Evolutionary conservation across 92 coral and sea anemone genomes (phyloP), one percentile per base, ranked within the genome.

Genomic region (Siderastrea radians): DNA sequence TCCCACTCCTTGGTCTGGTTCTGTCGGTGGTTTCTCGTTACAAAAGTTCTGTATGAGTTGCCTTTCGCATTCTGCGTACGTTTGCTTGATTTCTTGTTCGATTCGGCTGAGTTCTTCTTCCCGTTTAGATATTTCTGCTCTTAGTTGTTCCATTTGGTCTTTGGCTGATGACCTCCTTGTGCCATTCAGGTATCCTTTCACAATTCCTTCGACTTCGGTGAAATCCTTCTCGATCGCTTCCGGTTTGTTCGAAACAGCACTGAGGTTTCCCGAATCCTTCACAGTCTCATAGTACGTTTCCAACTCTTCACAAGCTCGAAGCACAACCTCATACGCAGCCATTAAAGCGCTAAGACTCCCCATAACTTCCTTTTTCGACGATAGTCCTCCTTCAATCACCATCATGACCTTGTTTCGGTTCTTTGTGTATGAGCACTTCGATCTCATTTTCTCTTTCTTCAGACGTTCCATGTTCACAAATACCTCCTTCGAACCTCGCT

Each of bases 311-410:
- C 59, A 72, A 9, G 80, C 87, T 49, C 80, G 60, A 72, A 83
- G 64, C 59, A 72, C 87, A 62, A 26, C 44, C 66, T 83, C 79
- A 14, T 7, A 72, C 15, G 80, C 46, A 48, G 15, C 87, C 5
- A 71, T 8, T 59, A 70, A 73, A 57, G 49, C 49, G 72, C 51
- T 54, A 45, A 81, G 8, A 52, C 77, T 49, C 52, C 71, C 87
- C 78, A 71, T 72, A 14, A 83, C 87, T 58, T 83, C 58, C 87
- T 17, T 72, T 72, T 71, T 83, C 14, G 80, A 71, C 48, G 68
- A 83, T 71, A 70, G 72, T 72, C 80, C 87, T 58, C 80, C 80
- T 19, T 83, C 80, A 69, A 83, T 54, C 63, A 48, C 66, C 87
- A 83, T 83, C 80, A 83, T 70, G 7, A 83, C 48, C 66, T 83